Conservation (phyloP, 1,140 invertebrate species). For the Diachasma alloeum region DNA sequence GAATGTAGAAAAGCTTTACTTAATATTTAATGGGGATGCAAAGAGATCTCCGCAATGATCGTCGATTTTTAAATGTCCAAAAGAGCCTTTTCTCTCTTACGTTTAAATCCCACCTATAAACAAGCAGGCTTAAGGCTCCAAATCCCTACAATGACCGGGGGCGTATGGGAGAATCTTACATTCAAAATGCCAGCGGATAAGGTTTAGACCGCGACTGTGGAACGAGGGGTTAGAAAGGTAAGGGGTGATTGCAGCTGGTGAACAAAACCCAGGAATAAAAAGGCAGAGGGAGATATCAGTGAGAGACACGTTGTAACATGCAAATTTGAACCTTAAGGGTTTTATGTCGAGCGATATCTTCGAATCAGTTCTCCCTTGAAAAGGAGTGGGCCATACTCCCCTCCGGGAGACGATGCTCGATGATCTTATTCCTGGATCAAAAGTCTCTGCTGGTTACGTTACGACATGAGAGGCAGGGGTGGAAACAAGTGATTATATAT, state of each 20-base stretch:
- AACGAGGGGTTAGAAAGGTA: slow-evolving; percentile 18
- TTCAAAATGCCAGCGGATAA: slow-evolving; percentile 57
- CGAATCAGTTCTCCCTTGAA: slow-evolving; percentile 55
- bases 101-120: slow-evolving; percentile 56
- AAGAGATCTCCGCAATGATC: not conserved
- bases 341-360: slow-evolving; percentile 64
- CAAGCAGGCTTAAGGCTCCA: slow-evolving; percentile 51
- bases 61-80: slow-evolving; percentile 24
- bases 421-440: slow-evolving; percentile 38
- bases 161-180: slow-evolving; percentile 53
- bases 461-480: not conserved
- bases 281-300: slow-evolving; percentile 32
- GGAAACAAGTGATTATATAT: not conserved
- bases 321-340: slow-evolving; percentile 65
- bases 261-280: slow-evolving; percentile 33
- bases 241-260: slow-evolving; percentile 33
- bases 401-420: slow-evolving; percentile 25
- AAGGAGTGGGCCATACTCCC: slow-evolving; percentile 25
- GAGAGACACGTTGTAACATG: slow-evolving; percentile 59
- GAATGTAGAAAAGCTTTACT: too few relatives aligned
- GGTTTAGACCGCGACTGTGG: slow-evolving; percentile 34
- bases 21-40: too few relatives aligned
- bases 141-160: slow-evolving; percentile 57
- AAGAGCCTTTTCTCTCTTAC: slow-evolving; percentile 4
- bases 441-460: slow-evolving; percentile 15